Evolutionary conservation across 2,113 vertebrate genomes (phyloP).

Genomic region (Podarcis raffonei): DNA sequence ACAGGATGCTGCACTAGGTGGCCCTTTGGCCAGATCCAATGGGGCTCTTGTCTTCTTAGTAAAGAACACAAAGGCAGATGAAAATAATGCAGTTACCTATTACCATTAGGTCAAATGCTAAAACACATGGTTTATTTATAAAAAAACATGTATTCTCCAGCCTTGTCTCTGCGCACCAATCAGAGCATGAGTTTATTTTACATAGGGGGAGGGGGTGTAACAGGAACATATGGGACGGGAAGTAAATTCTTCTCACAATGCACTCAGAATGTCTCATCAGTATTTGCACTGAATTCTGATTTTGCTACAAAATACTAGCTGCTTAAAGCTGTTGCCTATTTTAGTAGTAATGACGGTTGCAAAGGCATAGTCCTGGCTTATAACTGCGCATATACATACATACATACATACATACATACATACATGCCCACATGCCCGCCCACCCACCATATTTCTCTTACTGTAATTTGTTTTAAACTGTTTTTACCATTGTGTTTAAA

Average conservation of each 20-base stretch:
- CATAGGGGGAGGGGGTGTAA: too few species aligned
- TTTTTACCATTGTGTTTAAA: too few species aligned
- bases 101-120: background rate
- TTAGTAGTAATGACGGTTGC: conserved; percentile 16
- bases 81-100: background rate
- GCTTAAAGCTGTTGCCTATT: conserved; percentile 31
- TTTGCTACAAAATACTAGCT: conserved; percentile 14
- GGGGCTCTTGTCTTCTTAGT: too few species aligned
- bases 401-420: too few species aligned
- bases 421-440: too few species aligned
- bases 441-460: too few species aligned
- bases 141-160: conserved; percentile 2
- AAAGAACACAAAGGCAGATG: background rate
- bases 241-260: background rate
- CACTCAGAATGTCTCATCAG: background rate
- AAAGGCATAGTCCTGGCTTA: background rate
- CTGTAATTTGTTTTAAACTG: too few species aligned
- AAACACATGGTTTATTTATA: background rate
- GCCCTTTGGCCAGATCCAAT: too few species aligned
- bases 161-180: background rate
- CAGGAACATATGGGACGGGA: background rate
- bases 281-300: background rate
- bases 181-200: too few species aligned
- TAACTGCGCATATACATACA: too few species aligned
- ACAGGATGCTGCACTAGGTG: too few species aligned